Base-by-base conservation (phyloP, 2,113 vertebrate genomes). In the Rhineura floridana region DNA sequence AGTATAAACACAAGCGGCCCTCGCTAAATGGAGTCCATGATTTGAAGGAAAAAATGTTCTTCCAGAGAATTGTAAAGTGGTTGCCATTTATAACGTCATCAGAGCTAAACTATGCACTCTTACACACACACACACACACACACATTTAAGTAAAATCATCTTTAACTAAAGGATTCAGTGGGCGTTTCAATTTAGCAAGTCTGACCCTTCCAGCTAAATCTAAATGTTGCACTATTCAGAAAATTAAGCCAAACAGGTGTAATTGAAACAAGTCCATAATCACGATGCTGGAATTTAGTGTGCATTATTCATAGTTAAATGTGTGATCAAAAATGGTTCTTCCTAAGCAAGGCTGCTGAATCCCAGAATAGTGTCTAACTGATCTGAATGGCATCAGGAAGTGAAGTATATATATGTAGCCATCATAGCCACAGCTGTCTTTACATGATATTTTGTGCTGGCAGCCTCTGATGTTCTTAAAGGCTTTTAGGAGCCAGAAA, bases 401-500 rank as follows among this genome's bases (percentile, higher is more conserved):
- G 17, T 48, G 39, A 87, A 48, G 42, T 59, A 87, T 39, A 82
- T 73, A 75, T 87, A 63, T 87, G 50, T 70, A 80, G 63, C 42
- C 69, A 87, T 50, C 76, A 80, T 52, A 13, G n/a, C 4, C 69
- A 46, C 78, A 72, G 70, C 55, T 75, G 67, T 82, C 79, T 87
- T 82, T 73, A 48, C 70, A 72, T 52, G 75, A 48, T 11, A 11
- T 62, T 30, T 63, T 73, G 39, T 62, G 52, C 21, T 87, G 79
- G 52, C 42, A 73, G 50, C 9, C 42, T 73, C 69, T 42, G 46
- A 69, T 10, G n/a, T 42, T 52, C 63, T 62, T 73, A 87, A 73
- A 72, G 67, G 79, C 52, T 70, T 81, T 81, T 48, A 82, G 50
- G 17, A 81, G 77, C 85, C 76, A 73, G 52, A 73, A 81, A 73